These are phyloP conservation scores for Phlogophora meticulosa DNA, from an alignment of 2,888 invertebrate genomes.

Conservation along the genomic window DNA sequence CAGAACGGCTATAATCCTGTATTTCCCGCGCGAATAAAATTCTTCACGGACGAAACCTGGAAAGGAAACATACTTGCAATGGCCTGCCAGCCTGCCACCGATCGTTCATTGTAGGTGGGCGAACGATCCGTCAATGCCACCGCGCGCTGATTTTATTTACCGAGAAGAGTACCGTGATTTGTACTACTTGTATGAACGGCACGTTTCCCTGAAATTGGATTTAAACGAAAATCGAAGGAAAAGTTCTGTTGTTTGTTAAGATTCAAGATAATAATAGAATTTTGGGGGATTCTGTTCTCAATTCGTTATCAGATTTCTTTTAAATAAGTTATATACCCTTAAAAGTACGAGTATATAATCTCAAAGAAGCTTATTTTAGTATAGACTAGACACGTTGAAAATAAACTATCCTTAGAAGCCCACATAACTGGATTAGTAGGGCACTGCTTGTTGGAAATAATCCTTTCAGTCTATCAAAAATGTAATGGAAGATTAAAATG, in stretches of 20 bases:
- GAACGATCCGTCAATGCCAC: constrained; percentile 61
- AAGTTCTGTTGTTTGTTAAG: constrained; percentile 23
- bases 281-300: neutral
- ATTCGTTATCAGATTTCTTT: neutral
- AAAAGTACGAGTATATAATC: too few relatives aligned
- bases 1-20: neutral
- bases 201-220: constrained; percentile 39
- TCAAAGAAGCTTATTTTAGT: too few relatives aligned
- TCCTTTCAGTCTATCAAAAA: neutral
- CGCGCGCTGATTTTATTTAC: constrained; percentile 60
- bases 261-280: constrained; percentile 20
- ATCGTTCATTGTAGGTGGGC: constrained; percentile 60
- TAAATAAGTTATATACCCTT: too few relatives aligned
- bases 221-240: constrained; percentile 38
- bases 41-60: constrained; percentile 20
- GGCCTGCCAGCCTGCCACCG: constrained; percentile 33
- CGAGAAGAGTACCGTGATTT: constrained; percentile 55
- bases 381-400: too few relatives aligned
- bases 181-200: constrained; percentile 51
- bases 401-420: too few relatives aligned
- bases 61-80: constrained; percentile 34
- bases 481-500: neutral
- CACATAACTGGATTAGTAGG: neutral
- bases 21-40: constrained; percentile 22
- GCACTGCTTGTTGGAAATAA: neutral